These are phyloP conservation scores for Malachius bipustulatus DNA, from an alignment of 2,888 invertebrate species.

Conservation along the genomic window DNA sequence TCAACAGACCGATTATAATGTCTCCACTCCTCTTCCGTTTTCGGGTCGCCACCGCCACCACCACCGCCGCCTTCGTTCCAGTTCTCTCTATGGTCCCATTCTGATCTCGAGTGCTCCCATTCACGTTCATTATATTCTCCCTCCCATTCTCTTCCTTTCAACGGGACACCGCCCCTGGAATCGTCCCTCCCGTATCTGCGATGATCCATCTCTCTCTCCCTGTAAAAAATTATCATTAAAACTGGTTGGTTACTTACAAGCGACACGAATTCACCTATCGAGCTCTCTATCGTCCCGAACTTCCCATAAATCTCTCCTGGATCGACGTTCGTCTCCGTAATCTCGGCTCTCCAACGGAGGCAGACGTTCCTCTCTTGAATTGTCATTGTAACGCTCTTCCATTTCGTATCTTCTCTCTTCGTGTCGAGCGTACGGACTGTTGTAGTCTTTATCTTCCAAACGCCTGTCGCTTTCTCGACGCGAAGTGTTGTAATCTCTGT, in stretches of 20 bases:
- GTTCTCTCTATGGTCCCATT: slow-evolving; percentile 29
- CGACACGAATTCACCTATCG: slow-evolving; percentile 23
- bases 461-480: slow-evolving; percentile 30
- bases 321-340: slow-evolving; percentile 31
- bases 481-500: slow-evolving; percentile 28
- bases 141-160: slow-evolving; percentile 33
- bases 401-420: slow-evolving; percentile 37
- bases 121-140: slow-evolving; percentile 34
- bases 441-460: slow-evolving; percentile 32
- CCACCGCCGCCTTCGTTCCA: slow-evolving; percentile 32
- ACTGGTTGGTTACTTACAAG: slow-evolving; percentile 1
- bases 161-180: slow-evolving; percentile 21
- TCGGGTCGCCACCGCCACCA: slow-evolving; percentile 16
- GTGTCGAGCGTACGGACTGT: slow-evolving; percentile 37
- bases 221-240: slow-evolving; percentile 10
- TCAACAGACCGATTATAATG: slow-evolving; percentile 30
- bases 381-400: slow-evolving; percentile 32
- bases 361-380: slow-evolving; percentile 29
- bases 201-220: slow-evolving; percentile 28
- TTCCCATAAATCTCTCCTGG: slow-evolving; percentile 32
- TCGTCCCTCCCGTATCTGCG: slow-evolving; percentile 28
- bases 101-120: slow-evolving; percentile 35
- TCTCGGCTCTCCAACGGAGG: slow-evolving; percentile 25
- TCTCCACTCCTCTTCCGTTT: slow-evolving; percentile 35
- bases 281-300: slow-evolving; percentile 28